A percentile compares a stretch with the other conserved stretches of the same genome.
phyloP scores from a whole-genome alignment of 2,113 vertebrate species.

The Apteryx mantelli region DNA sequence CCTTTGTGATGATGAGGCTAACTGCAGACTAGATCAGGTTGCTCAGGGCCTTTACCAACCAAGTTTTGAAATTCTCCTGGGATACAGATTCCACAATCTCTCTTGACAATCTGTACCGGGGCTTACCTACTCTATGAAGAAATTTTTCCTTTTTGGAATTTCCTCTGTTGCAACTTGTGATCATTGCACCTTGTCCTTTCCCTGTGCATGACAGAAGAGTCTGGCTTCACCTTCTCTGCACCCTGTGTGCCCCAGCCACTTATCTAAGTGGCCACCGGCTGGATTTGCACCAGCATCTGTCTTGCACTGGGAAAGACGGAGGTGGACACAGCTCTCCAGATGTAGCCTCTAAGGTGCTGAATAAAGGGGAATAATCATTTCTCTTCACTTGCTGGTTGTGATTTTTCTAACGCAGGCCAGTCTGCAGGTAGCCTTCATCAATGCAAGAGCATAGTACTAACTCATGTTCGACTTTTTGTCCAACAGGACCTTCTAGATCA shows the following conservation, averaged over 20 bases:
- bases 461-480: neutral
- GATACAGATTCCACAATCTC: neutral
- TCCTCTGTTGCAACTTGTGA: neutral
- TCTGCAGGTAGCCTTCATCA: neutral
- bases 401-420: neutral
- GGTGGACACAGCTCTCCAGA: neutral
- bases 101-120: neutral
- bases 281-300: neutral
- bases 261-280: neutral
- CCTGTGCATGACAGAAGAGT: neutral
- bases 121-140: neutral
- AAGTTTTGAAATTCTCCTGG: neutral
- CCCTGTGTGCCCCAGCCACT: neutral
- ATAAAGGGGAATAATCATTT: neutral
- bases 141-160: neutral
- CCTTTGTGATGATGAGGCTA: neutral
- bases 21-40: neutral
- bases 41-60: neutral
- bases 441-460: too few species aligned
- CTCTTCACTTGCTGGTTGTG: neutral
- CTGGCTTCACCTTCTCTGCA: neutral
- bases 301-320: neutral
- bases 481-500: neutral
- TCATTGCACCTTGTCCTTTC: neutral
- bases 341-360: neutral